These are phyloP conservation scores for Zygothrica quintamaculata DNA, from an alignment of 2,888 invertebrate genomes.

Conservation along the genomic window DNA sequence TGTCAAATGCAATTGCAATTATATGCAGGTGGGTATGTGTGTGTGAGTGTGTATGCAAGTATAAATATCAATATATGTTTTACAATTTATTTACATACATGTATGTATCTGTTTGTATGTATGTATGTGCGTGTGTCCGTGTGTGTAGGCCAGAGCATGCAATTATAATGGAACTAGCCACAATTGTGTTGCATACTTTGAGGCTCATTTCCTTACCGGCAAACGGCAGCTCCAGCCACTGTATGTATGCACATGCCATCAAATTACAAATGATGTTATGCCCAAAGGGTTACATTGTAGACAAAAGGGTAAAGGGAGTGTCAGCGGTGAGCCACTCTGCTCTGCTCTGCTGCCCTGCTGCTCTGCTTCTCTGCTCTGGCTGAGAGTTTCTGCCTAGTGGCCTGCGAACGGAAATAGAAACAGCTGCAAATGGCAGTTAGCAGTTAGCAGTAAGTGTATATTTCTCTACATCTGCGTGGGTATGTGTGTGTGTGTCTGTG, in stretches of 20 bases:
- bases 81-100: background rate
- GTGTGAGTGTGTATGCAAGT: constrained; percentile 31
- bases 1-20: constrained; percentile 58
- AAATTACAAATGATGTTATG: constrained; percentile 71
- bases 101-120: constrained; percentile 2
- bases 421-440: constrained; percentile 72
- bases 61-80: too few relatives aligned
- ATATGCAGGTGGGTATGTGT: constrained; percentile 18
- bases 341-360: too few relatives aligned
- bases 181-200: constrained; percentile 75
- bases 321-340: constrained; percentile 9
- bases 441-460: constrained; percentile 43
- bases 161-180: constrained; percentile 72
- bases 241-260: constrained; percentile 53
- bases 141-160: constrained; percentile 34
- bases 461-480: constrained; percentile 7
- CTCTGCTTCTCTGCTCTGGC: constrained; percentile 22
- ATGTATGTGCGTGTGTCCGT: constrained; percentile 3
- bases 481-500: constrained; percentile 18
- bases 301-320: background rate
- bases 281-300: constrained; percentile 16
- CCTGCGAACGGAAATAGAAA: constrained; percentile 72
- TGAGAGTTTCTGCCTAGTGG: constrained; percentile 52
- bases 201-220: constrained; percentile 63
- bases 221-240: constrained; percentile 32